Evolutionary conservation across 2,797 vertebrate species (phyloP).

Genomic region (Meriones psammophilus): DNA sequence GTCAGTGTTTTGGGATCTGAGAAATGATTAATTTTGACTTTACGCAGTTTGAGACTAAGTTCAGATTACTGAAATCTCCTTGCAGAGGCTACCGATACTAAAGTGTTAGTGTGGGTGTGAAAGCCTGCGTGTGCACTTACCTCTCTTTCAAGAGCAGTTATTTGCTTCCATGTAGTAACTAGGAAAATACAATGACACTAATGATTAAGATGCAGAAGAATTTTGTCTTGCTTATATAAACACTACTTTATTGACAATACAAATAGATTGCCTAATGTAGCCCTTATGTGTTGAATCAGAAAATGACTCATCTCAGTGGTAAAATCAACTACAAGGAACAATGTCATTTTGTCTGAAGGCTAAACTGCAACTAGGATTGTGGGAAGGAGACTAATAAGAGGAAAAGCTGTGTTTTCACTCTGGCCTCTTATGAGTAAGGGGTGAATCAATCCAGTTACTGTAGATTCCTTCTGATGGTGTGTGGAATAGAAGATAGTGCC

Average conservation of each 20-base stretch:
- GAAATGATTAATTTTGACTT: conserved; percentile 73
- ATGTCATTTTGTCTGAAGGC: not conserved
- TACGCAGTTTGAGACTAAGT: conserved; percentile 43
- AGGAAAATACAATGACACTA: conserved; percentile 14
- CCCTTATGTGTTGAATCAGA: conserved; percentile 41
- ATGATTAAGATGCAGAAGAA: conserved; percentile 35
- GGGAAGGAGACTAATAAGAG: not conserved
- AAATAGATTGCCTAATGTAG: conserved; percentile 47
- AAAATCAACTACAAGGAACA: conserved; percentile 21
- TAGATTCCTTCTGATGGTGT: not conserved
- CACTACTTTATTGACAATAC: conserved; percentile 39
- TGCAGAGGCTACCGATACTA: not conserved
- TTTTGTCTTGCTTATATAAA: conserved; percentile 55
- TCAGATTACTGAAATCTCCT: conserved; percentile 62
- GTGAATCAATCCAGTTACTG: not conserved
- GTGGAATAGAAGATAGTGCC: not conserved
- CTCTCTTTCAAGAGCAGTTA: conserved; percentile 12
- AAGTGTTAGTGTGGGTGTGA: not conserved
- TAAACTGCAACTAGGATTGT: not conserved
- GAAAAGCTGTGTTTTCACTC: not conserved
- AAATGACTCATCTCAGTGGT: conserved; percentile 52
- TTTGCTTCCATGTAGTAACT: conserved; percentile 20
- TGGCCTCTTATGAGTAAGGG: not conserved
- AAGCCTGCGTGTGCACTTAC: not conserved
- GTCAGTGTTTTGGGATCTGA: conserved; percentile 38